Evolutionary conservation across 2,888 invertebrate genomes (phyloP), one percentile per base, ranked within the genome.

Genomic region (Actias luna): DNA sequence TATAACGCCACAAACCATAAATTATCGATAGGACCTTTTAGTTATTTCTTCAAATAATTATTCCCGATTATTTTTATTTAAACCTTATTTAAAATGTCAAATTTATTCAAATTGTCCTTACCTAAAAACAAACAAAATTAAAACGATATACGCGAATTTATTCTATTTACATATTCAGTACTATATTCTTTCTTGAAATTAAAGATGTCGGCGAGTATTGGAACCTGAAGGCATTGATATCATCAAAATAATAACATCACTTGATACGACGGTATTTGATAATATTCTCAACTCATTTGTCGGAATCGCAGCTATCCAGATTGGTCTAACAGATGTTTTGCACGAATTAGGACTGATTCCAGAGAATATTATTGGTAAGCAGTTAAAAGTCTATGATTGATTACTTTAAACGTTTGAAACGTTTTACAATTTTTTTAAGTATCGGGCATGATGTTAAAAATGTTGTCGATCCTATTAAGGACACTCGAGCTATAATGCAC

Each of bases 351-450:
- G 95, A n/a, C 86, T 97, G 27, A 84, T 89, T 31, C 96, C 97
- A 0, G 96, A 97, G 80, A 96, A 95, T 50, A 95, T 97, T 63
- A 94, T 97, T 70, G 97, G 96, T 74, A 95, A 95, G 78, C 14
- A 22, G 1, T 42, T 31, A 18, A 50, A 36, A 36, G 33, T 35
- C 14, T n/a, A n/a, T n/a, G n/a, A n/a, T n/a, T n/a, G n/a, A n/a
- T n/a, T n/a, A n/a, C n/a, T n/a, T n/a, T n/a, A n/a, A n/a, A n/a
- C n/a, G n/a, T n/a, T n/a, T n/a, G n/a, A n/a, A n/a, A n/a, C n/a
- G n/a, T n/a, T n/a, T n/a, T n/a, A n/a, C n/a, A n/a, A n/a, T n/a
- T n/a, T n/a, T n/a, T n/a, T n/a, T n/a, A n/a, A n/a, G n/a, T n/a
- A n/a, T n/a, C n/a, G n/a, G n/a, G n/a, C n/a, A n/a, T n/a, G n/a